phyloP scores from a whole-genome alignment of 2,797 vertebrate genomes.

The Allobates femoralis region DNA sequence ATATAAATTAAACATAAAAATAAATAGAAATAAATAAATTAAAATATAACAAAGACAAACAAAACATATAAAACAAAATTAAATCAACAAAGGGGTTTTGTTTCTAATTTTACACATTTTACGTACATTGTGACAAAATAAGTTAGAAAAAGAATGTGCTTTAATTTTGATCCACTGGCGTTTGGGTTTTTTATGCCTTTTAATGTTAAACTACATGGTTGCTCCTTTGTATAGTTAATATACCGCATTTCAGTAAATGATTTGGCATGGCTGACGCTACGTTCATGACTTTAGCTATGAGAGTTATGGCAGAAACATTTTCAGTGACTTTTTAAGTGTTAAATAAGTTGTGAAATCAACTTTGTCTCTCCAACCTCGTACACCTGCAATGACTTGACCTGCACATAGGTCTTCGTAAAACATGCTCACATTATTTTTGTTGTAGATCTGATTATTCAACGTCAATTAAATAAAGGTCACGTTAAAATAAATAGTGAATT shows the following conservation, averaged over 20 bases:
- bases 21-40: slow-evolving; percentile 25
- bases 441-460: neutral
- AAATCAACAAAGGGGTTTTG: neutral
- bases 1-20: slow-evolving; percentile 52
- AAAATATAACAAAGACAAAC: slow-evolving; percentile 27
- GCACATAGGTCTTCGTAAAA: too few species aligned
- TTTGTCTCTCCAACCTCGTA: too few species aligned
- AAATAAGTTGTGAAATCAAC: too few species aligned
- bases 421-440: neutral
- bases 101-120: neutral
- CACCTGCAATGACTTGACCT: too few species aligned
- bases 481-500: neutral
- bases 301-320: neutral
- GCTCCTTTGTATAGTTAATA: neutral
- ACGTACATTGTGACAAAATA: slow-evolving; percentile 39
- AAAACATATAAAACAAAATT: slow-evolving; percentile 16
- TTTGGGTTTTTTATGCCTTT: neutral
- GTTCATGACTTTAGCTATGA: neutral
- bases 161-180: neutral
- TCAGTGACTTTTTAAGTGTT: neutral
- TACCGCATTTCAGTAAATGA: neutral
- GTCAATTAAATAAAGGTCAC: neutral
- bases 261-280: neutral
- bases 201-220: neutral
- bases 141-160: slow-evolving; percentile 36